These are phyloP conservation scores for Calameuta pallipes DNA, from an alignment of 2,888 invertebrate species.

Conservation along the genomic window DNA sequence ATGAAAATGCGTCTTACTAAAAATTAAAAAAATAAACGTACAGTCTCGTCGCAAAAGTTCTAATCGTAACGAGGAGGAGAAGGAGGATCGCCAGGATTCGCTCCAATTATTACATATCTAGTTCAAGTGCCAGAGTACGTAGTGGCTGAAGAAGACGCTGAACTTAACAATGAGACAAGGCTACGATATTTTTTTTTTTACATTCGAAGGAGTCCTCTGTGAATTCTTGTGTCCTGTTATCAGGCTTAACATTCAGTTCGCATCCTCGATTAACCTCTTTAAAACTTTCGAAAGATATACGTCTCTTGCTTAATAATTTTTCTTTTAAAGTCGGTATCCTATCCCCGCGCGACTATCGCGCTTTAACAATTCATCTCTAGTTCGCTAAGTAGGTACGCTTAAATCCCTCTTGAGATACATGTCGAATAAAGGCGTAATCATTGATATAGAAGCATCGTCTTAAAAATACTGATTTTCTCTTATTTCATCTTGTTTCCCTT, in stretches of 20 bases:
- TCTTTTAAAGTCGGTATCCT: background rate
- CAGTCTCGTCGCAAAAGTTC: background rate
- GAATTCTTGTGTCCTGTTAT: background rate
- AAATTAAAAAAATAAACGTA: background rate
- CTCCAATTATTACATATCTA: background rate
- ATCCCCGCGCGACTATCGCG: background rate
- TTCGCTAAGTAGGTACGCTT: conserved; percentile 1
- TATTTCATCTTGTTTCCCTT: conserved; percentile 19
- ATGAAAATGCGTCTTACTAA: conserved; percentile 14
- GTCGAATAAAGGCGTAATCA: conserved; percentile 34
- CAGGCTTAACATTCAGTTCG: background rate
- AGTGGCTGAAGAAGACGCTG: background rate
- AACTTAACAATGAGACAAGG: background rate
- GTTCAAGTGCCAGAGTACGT: background rate
- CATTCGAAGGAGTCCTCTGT: background rate
- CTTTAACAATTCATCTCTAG: background rate
- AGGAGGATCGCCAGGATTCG: background rate
- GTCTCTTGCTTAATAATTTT: background rate
- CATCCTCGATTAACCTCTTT: background rate
- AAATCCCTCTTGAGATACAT: conserved; percentile 18
- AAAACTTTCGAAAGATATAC: background rate
- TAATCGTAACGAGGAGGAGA: background rate
- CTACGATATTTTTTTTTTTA: background rate
- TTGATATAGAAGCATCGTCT: conserved; percentile 40
- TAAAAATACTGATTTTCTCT: conserved; percentile 46